These are phyloP conservation scores for Sarotherodon lohbergeri DNA, from an alignment of 2,113 vertebrate genomes.

Conservation along the genomic window DNA sequence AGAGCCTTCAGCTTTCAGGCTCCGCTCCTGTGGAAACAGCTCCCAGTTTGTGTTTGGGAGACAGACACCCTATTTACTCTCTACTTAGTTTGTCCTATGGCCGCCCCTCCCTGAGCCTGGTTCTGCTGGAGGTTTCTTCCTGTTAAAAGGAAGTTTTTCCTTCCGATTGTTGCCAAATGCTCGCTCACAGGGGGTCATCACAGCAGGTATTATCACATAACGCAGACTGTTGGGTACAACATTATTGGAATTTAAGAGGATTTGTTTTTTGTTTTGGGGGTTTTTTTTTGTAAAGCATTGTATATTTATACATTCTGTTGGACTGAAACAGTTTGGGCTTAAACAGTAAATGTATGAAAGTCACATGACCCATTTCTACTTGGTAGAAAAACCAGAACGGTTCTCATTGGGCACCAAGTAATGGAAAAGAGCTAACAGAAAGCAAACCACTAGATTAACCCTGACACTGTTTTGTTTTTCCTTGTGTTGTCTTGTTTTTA, in stretches of 20 bases:
- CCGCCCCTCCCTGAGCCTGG: no score
- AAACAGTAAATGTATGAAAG: not conserved
- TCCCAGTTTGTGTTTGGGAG: not conserved
- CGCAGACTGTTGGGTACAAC: not conserved
- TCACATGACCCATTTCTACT: not conserved
- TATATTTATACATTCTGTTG: not conserved
- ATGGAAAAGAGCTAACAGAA: not conserved
- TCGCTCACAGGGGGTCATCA: no score
- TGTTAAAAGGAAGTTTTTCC: no score
- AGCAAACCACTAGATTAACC: not conserved
- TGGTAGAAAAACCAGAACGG: not conserved
- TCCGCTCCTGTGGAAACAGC: not conserved
- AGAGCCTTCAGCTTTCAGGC: not conserved
- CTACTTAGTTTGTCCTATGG: not conserved
- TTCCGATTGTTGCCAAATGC: no score
- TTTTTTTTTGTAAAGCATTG: not conserved
- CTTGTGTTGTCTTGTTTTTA: not conserved
- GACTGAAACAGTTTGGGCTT: not conserved
- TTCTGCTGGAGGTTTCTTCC: no score
- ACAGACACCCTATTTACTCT: not conserved
- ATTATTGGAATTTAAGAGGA: not conserved
- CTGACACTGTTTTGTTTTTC: not conserved
- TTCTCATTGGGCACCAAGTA: not conserved
- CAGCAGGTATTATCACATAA: not conserved
- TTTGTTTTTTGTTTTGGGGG: no score